phyloP scores from a whole-genome alignment of 92 coral and sea anemone genomes.

The Pocillopora meandrina region DNA sequence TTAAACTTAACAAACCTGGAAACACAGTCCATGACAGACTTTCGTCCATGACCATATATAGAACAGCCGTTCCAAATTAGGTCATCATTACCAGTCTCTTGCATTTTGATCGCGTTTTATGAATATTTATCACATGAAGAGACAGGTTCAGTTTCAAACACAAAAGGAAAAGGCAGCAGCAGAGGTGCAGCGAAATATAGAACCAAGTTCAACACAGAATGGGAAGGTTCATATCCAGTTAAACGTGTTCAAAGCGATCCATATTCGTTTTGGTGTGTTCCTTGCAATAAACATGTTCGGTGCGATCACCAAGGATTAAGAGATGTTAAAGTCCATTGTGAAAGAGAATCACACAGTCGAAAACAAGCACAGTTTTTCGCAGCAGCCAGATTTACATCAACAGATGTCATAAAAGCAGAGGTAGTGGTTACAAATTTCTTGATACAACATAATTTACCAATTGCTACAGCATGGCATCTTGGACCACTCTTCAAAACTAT shows the following conservation, averaged over 20 bases:
- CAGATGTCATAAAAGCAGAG: conserved; percentile 13
- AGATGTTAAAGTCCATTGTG: conserved; percentile 49
- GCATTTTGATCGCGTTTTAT: too few relatives aligned
- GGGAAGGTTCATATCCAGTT: conserved; percentile 12
- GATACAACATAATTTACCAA: conserved; percentile 47
- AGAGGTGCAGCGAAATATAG: conserved; percentile 41
- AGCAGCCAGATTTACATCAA: conserved; percentile 19
- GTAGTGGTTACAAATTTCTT: conserved; percentile 36
- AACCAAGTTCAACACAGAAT: conserved; percentile 30
- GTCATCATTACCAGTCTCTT: too few relatives aligned
- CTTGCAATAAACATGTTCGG: conserved; percentile 25
- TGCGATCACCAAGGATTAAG: conserved; percentile 51
- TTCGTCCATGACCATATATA: too few relatives aligned
- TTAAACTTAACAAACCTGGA: too few relatives aligned
- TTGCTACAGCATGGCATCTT: conserved; percentile 41
- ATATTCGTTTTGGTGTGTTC: conserved; percentile 44
- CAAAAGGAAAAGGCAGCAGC: too few relatives aligned
- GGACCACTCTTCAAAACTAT: conserved; percentile 44
- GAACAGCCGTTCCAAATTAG: too few relatives aligned
- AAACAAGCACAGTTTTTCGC: conserved; percentile 13
- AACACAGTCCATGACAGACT: too few relatives aligned
- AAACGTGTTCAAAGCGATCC: conserved; percentile 21
- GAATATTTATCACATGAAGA: too few relatives aligned
- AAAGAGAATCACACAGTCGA: conserved; percentile 17
- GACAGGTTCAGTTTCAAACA: too few relatives aligned